A percentile compares a stretch with the other conserved stretches of the same genome.
phyloP scores from a whole-genome alignment of 2,888 invertebrate species.

The Lochmaea capreae region DNA sequence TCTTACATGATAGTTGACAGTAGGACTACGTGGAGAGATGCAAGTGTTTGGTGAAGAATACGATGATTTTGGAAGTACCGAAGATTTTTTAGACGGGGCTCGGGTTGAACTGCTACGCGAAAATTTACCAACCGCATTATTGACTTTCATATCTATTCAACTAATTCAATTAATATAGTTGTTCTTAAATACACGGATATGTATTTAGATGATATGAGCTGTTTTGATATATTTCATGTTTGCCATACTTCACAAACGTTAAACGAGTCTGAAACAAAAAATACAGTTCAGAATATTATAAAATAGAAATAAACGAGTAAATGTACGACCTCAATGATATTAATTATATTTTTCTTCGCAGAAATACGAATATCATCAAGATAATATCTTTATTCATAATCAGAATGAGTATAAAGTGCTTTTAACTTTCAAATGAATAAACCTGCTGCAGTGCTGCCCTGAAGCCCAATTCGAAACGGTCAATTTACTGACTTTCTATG shows the following conservation, averaged over 20 bases:
- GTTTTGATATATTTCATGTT: constrained; percentile 35
- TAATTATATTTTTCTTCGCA: too few species aligned
- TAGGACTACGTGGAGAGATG: constrained; percentile 58
- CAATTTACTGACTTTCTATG: too few species aligned
- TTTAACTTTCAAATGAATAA: too few species aligned
- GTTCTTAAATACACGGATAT: background rate
- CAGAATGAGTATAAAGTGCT: too few species aligned
- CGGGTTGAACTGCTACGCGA: constrained; percentile 58
- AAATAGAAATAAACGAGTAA: background rate
- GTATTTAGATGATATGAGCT: constrained; percentile 32
- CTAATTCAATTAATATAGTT: background rate
- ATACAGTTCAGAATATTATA: background rate
- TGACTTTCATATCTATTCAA: constrained; percentile 49
- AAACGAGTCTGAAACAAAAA: constrained; percentile 29
- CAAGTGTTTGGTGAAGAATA: constrained; percentile 59
- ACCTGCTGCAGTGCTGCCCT: too few species aligned
- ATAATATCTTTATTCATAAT: too few species aligned
- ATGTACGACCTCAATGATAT: too few species aligned
- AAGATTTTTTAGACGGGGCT: constrained; percentile 52
- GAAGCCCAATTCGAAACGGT: too few species aligned
- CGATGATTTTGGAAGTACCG: constrained; percentile 57
- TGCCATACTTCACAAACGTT: background rate
- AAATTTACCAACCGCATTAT: constrained; percentile 53
- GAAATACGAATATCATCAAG: too few species aligned
- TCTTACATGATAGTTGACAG: constrained; percentile 51